Percentiles rank a stretch among this genome's conserved stretches.
These are phyloP conservation scores for Heliopora coerulea DNA, from an alignment of 92 coral and sea anemone genomes.

Conservation along the genomic window DNA sequence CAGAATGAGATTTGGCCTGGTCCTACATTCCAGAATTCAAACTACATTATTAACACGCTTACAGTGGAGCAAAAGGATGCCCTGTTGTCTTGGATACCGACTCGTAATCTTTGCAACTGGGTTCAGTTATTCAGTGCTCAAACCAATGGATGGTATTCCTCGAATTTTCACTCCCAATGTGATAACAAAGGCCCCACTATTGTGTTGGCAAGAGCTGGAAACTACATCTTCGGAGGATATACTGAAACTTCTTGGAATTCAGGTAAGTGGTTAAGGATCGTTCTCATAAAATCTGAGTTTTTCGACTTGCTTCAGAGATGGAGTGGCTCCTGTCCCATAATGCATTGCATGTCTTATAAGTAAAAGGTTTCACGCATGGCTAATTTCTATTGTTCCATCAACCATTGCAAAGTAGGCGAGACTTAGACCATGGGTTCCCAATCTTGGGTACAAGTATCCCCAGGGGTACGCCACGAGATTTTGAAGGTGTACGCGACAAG, in stretches of 20 bases:
- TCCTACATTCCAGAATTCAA: conserved; percentile 1
- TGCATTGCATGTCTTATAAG: too few species aligned
- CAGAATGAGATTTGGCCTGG: conserved; percentile 35
- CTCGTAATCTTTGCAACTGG: not conserved
- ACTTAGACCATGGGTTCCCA: conserved; percentile 8
- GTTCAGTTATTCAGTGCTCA: conserved; percentile 39
- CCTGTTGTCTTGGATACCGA: conserved; percentile 47
- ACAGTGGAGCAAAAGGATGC: conserved; percentile 35
- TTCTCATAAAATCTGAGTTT: too few species aligned
- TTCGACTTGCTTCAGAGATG: too few species aligned
- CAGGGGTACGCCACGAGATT: too few species aligned
- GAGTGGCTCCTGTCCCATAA: too few species aligned
- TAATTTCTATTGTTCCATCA: too few species aligned
- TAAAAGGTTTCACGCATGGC: too few species aligned
- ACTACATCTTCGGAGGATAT: conserved; percentile 53
- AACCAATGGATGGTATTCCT: conserved; percentile 27
- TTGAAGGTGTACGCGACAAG: too few species aligned
- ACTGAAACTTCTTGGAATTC: conserved; percentile 52
- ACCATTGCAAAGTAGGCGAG: too few species aligned
- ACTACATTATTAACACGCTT: conserved; percentile 4
- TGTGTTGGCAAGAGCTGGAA: conserved; percentile 32
- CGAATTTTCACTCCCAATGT: conserved; percentile 52
- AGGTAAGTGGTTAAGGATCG: too few species aligned
- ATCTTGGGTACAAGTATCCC: too few species aligned
- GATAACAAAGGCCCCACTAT: conserved; percentile 55